Evolutionary conservation across 2,797 vertebrate species (phyloP), one percentile per base, ranked within the genome.

Genomic region (Steatocranus sp.): DNA sequence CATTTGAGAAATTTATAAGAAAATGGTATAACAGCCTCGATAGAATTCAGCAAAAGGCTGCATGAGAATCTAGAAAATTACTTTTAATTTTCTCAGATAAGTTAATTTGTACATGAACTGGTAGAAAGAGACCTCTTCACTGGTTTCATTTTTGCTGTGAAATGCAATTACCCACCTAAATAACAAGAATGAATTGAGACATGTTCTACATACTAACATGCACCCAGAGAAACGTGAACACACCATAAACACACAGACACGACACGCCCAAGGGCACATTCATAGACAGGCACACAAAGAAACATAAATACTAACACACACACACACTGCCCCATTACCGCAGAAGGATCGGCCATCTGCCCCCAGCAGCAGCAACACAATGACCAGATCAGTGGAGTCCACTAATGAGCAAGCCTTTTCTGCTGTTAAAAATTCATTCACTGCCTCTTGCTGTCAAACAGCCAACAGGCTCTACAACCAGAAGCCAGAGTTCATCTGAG

Each of bases 331-430:
- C 93, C 92, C 86, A 23, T 82, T 68, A 75, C 75, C 41, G 61
- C 81, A 80, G 90, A 88, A 91, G 89, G 89, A 86, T 81, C 76
- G 46, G 87, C 95, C 95, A 96, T 96, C 95, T 96, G 96, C 92
- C 94, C 86, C 77, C 63, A 83, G 87, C 38, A 91, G 81, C 90
- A 85, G 77, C 85, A 73, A n/a, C 83, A 94, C 89, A 94, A 92
- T 92, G 89, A 80, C 86, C 90, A 91, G 84, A 93, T 94, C 90
- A 93, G 83, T 94, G 82, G 79, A 82, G 79, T 82, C 68, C 36
- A 80, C 87, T 93, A 91, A 94, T 90, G 91, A 93, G 83, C 79
- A 68, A 51, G 82, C 82, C 79, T 86, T 86, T 85, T 84, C 78
- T 84, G 80, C 79, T 76, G 85, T 88, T 89, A 82, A 89, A 87